Percentiles rank a stretch among this genome's conserved stretches.
phyloP scores from a whole-genome alignment of 2,113 vertebrate genomes.

The Phalacrocorax carbo region DNA sequence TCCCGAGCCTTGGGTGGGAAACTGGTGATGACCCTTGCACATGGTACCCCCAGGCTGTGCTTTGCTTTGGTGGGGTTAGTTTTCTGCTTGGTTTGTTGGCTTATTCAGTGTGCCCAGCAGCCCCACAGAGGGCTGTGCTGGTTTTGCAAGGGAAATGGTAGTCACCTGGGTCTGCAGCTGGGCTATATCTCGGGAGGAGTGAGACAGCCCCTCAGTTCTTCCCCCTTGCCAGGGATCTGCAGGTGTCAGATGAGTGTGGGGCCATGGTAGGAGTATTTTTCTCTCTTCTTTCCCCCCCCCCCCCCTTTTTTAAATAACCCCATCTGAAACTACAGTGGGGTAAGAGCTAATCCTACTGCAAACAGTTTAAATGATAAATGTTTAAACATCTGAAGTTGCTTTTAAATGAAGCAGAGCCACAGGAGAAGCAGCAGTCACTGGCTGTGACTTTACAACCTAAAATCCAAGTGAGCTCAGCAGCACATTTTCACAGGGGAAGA shows the following conservation, averaged over 20 bases:
- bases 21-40: rapidly evolving
- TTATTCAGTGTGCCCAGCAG: neutral
- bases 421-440: neutral
- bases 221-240: neutral
- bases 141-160: neutral
- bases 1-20: rapidly evolving
- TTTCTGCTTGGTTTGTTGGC: neutral
- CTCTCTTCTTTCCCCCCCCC: too few relatives aligned
- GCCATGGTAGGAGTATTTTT: neutral
- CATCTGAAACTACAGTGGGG: neutral
- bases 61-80: neutral
- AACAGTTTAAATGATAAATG: neutral
- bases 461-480: neutral
- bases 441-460: neutral
- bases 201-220: neutral
- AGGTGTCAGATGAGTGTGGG: neutral
- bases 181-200: neutral
- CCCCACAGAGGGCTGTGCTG: neutral
- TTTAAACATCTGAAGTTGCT: neutral
- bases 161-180: neutral
- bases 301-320: neutral
- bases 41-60: too few relatives aligned
- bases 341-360: neutral
- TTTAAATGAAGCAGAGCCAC: neutral
- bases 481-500: neutral